Evolutionary conservation across 2,888 invertebrate species (phyloP).

Genomic region (Eupithecia abbreviata): DNA sequence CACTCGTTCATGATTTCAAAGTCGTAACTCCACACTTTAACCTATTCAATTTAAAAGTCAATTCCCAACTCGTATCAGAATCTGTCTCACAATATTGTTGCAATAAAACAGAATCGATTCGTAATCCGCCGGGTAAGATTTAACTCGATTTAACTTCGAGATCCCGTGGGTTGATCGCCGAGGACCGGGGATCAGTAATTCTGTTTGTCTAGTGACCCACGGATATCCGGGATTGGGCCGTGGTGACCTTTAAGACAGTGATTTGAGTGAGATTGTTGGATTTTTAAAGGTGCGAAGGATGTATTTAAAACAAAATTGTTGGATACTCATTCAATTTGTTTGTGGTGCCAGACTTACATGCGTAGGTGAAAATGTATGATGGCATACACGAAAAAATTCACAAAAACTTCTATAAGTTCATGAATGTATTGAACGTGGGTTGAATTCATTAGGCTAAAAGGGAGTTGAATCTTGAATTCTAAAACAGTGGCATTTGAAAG

Average conservation of each 20-base stretch:
- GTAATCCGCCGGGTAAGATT: background rate
- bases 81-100: conserved; percentile 26
- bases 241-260: background rate
- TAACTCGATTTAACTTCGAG: conserved; percentile 52
- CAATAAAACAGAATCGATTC: conserved; percentile 22
- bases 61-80: conserved; percentile 3
- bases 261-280: conserved; percentile 36
- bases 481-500: no score
- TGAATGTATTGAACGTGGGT: no score
- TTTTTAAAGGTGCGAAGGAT: conserved; percentile 52
- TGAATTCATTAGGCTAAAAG: no score
- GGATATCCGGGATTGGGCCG: conserved; percentile 40
- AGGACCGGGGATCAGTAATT: conserved; percentile 69
- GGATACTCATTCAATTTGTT: no score
- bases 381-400: no score
- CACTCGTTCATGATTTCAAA: background rate
- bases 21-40: background rate
- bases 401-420: no score
- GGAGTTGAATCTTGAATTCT: no score
- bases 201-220: conserved; percentile 70
- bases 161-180: conserved; percentile 56
- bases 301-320: background rate
- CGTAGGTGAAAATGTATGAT: no score
- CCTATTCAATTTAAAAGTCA: background rate
- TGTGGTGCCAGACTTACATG: background rate